Base-by-base conservation (phyloP, 2,888 invertebrate genomes). In the Lasioglossum marginatum region DNA sequence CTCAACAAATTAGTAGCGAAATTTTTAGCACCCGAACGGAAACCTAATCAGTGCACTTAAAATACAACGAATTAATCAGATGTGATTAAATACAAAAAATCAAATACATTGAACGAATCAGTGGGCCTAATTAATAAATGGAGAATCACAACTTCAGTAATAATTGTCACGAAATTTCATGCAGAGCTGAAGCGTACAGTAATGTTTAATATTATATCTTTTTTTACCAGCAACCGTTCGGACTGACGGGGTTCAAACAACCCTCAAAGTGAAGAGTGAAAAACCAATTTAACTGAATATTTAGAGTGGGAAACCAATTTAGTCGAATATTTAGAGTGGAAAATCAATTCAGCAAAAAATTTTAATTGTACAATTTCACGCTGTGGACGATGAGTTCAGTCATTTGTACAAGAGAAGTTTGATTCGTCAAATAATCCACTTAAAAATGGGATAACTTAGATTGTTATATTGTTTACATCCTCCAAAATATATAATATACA, bases 1-100 rank as follows among this genome's bases (percentile, higher is more conserved):
- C 89, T 81, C 86, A 57, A 76, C 43, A 57, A 87, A 88, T 83
- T 77, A 84, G 73, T 72, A 40, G 63, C 68, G 43, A 75, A 74
- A 78, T 77, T 81, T 86, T 77, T 80, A 73, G 14, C 52, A 37
- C 23, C 43, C 31, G 52, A 57, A 57, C 75, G 45, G 27, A 23
- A 43, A 31, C 31, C 16, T 73, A 76, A 83, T 83, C 76, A 72
- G 57, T 73, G 2, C 48, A 71, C 74, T 27, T 74, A 52, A 68
- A 68, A 37, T 37, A 40, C 37, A 23, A 14, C 10, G 4, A 68
- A 68, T 68, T 68, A n/a, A 37, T 68, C 23, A 23, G 8, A 34
- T 34, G 23, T 2, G 4, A 27, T 27, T 16, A 27, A 27, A 27
- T 5, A 1, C 5, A 16, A 31, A 6, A 31, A 31, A 60, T 60